Evolutionary conservation across 2,113 vertebrate genomes (phyloP).

Genomic region (Bujurquina vittata): DNA sequence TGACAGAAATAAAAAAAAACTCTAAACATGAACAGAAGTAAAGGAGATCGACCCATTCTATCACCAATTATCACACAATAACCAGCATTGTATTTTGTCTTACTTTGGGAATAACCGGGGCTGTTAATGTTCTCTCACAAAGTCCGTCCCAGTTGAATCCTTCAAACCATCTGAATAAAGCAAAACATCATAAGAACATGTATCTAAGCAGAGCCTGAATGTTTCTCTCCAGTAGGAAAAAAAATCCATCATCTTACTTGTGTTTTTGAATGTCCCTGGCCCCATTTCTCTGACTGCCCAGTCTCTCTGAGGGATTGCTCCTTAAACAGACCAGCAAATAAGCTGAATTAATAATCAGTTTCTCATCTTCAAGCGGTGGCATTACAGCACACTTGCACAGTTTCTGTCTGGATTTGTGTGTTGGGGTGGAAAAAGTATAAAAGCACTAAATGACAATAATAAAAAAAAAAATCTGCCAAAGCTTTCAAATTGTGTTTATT

Average conservation of each 20-base stretch:
- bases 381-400: not conserved
- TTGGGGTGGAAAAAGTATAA: not conserved
- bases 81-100: slow-evolving; percentile 24
- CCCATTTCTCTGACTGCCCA: slow-evolving; percentile 76
- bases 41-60: not conserved
- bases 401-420: slow-evolving; percentile 6
- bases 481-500: not conserved
- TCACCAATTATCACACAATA: not conserved
- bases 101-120: slow-evolving; percentile 76
- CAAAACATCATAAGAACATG: slow-evolving; percentile 18
- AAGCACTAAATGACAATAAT: not conserved
- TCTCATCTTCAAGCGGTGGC: slow-evolving; percentile 16
- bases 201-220: not conserved
- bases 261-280: slow-evolving; percentile 82
- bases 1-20: not conserved
- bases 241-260: slow-evolving; percentile 70
- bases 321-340: slow-evolving; percentile 60
- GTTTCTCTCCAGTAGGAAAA: slow-evolving; percentile 1
- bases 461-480: not conserved
- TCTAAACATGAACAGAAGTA: not conserved
- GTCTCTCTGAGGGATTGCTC: slow-evolving; percentile 79
- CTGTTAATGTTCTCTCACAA: slow-evolving; percentile 60
- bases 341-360: slow-evolving; percentile 25
- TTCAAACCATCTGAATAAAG: slow-evolving; percentile 80
- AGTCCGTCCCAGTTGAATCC: slow-evolving; percentile 81